These are phyloP conservation scores for Physella acuta DNA, from an alignment of 1,140 invertebrate species.

Conservation along the genomic window DNA sequence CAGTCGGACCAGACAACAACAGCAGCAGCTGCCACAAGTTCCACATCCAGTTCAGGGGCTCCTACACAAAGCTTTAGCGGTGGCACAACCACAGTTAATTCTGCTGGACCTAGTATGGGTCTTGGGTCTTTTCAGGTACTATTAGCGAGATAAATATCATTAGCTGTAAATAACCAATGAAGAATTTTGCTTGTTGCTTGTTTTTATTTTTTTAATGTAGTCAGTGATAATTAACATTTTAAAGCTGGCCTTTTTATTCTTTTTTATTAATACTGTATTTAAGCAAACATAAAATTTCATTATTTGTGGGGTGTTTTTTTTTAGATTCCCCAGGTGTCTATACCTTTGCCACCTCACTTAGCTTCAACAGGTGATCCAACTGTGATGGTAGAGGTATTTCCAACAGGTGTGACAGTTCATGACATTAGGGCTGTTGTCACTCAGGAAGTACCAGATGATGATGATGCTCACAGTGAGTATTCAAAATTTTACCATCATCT, in stretches of 20 bases:
- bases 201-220: no score
- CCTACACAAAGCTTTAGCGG: neutral
- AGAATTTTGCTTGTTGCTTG: no score
- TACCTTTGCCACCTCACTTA: neutral
- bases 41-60: neutral
- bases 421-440: slow-evolving; percentile 3
- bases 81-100: neutral
- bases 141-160: neutral
- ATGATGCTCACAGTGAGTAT: slow-evolving; percentile 7
- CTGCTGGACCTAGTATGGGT: neutral
- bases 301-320: no score
- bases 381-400: slow-evolving; percentile 7
- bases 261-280: no score
- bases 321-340: neutral
- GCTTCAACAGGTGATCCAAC: neutral
- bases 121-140: slow-evolving; percentile 9
- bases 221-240: no score
- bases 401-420: slow-evolving; percentile 8
- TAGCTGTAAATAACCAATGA: no score
- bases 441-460: neutral
- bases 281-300: no score
- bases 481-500: neutral
- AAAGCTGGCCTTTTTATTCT: no score
- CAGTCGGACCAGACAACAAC: neutral
- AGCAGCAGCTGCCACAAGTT: neutral